These are phyloP conservation scores for Leptopterna dolabrata DNA, from an alignment of 2,888 invertebrate species.

Conservation along the genomic window DNA sequence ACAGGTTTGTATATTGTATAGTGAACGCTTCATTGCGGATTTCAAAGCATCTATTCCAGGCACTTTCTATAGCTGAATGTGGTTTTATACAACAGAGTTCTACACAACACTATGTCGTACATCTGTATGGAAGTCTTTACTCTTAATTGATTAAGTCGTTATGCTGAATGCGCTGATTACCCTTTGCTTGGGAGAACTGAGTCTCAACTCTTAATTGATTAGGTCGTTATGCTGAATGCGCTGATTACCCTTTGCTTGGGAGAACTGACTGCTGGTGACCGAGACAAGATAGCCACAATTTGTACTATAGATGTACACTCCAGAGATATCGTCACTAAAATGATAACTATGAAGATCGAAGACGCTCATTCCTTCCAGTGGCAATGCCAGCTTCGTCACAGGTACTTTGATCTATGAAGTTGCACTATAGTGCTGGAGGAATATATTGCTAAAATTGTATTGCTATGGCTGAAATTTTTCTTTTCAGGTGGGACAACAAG, in stretches of 20 bases:
- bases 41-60: not conserved
- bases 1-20: slow-evolving; percentile 72
- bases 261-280: slow-evolving; percentile 82
- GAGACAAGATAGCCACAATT: slow-evolving; percentile 96
- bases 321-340: slow-evolving; percentile 90
- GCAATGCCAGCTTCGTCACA: slow-evolving; percentile 88
- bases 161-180: slow-evolving; percentile 86
- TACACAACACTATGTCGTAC: too few species aligned
- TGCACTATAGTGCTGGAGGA: too few species aligned
- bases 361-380: slow-evolving; percentile 84
- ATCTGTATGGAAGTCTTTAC: too few species aligned
- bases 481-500: slow-evolving; percentile 80
- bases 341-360: slow-evolving; percentile 86
- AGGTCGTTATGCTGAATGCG: slow-evolving; percentile 76
- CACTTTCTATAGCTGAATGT: not conserved
- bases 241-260: slow-evolving; percentile 85
- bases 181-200: slow-evolving; percentile 83
- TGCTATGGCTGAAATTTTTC: not conserved
- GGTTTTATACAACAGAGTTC: too few species aligned
- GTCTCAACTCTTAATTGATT: not conserved
- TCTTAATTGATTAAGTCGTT: not conserved
- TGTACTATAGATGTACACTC: slow-evolving; percentile 97
- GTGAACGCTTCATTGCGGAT: not conserved
- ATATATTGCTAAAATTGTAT: too few species aligned
- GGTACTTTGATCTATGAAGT: too few species aligned